Conservation (phyloP, 2,113 vertebrate genomes). For the Cardinalis cardinalis region DNA sequence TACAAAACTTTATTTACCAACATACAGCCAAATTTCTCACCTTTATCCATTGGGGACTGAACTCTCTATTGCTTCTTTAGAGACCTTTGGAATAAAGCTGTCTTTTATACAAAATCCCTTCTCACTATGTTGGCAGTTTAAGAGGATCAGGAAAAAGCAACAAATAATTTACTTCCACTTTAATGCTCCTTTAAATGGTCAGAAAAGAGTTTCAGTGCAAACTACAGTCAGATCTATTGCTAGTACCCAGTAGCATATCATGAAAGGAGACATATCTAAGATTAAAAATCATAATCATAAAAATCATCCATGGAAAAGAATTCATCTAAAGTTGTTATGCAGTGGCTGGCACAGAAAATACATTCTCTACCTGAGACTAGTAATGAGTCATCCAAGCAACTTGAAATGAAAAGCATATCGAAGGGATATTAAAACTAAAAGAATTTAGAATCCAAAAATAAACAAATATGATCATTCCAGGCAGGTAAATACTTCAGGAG, state of each 20-base stretch:
- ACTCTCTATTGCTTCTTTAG: background rate
- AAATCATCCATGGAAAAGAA: constrained; percentile 8
- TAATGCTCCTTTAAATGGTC: constrained; percentile 21
- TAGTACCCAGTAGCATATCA: background rate
- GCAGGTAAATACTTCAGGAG: constrained; percentile 30
- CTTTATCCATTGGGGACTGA: background rate
- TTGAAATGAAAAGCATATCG: constrained; percentile 18
- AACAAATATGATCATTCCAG: background rate
- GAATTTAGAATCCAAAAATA: background rate
- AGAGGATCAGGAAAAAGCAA: background rate
- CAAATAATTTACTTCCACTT: constrained; percentile 25
- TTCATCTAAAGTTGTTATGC: background rate
- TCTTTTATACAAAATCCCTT: background rate
- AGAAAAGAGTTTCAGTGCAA: constrained; percentile 10
- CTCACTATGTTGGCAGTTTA: background rate
- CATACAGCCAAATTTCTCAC: background rate
- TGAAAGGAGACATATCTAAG: background rate
- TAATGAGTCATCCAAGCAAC: background rate
- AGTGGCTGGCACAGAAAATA: background rate
- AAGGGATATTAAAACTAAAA: background rate
- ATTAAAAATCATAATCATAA: constrained; percentile 50
- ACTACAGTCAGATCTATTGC: constrained; percentile 19
- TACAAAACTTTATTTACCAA: background rate
- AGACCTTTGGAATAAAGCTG: background rate
- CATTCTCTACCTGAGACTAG: background rate